Base-by-base conservation (phyloP, 1,140 invertebrate species). In the Drosophila equinoxialis region DNA sequence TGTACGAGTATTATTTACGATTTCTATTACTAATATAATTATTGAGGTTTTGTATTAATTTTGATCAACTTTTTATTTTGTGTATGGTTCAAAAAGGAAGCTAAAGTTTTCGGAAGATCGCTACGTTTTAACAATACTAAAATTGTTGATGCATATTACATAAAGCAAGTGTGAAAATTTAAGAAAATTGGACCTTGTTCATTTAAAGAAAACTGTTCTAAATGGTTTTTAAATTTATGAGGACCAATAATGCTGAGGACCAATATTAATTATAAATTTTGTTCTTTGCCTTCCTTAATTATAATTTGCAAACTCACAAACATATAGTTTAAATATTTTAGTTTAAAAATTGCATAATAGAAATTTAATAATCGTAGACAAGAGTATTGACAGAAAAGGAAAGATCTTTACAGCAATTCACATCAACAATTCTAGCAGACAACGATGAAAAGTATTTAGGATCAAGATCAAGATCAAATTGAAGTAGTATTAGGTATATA, bases 41-140 rank as follows among this genome's bases (percentile, higher is more conserved):
- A 48, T 48, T 8, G 14, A 10, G 20, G 7, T 61, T 42, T 61
- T 55, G 13, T 51, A 55, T 26, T 39, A 39, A 39, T 48, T 41
- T 39, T 23, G 48, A 57, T 77, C 33, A 42, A 62, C 13, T 62
- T 58, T 48, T 48, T 17, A 48, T 51, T 51, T 51, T 23, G 20
- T 51, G 54, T 59, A 33, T 7, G 60, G 60, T 45, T 51, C 20
- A 11, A 51, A 51, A 17, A 51, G 67, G 61, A 77, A 77, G 67
- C 74, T 77, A 77, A 6, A 71, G 20, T 69, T 66, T 68, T 77
- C 89, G 83, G 84, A 87, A 87, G 83, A 87, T 67, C 84, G 54
- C 76, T 89, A 87, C 70, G 37, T 39, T 51, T 30, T 71, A 71
- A 77, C 60, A 65, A 71, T 30, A 77, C 71, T 45, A 60, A 41